Evolutionary conservation across 2,888 invertebrate species (phyloP), one percentile per base, ranked within the genome.

Genomic region (Erynnis tages): DNA sequence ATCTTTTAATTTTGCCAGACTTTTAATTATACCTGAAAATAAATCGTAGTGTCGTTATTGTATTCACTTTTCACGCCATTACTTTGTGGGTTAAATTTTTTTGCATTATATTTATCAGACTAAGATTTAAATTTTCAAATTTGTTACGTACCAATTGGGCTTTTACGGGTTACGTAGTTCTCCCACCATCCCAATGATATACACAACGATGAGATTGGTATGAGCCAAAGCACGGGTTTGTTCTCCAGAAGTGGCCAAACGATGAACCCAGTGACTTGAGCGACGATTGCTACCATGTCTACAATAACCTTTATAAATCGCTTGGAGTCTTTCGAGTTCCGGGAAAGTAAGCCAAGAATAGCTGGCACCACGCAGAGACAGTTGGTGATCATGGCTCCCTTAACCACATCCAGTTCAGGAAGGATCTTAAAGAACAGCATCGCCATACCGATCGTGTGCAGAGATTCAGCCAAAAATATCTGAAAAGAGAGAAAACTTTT

Each of bases 171-270:
- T 1, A 98, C 96, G 74, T 96, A 99, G 82, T 99, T 99, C 82
- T 99, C 98, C 99, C 99, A 99, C 97, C 98, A 98, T 16, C 97
- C 96, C 29, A 96, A 91, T 0, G 98, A 98, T 58, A 97, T 94
- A 66, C 97, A 92, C 48, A 97, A 80, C 27, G 97, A 92, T 0
- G 97, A 92, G 0, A 96, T 89, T 0, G 98, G 97, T 63, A 98
- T 95, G 35, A 97, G 90, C 96, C 96, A 97, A 29, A 96, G 79
- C 45, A 93, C 92, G 0, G 93, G 93, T 57, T 93, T 93, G 58
- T 93, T 93, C 73, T 96, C 94, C 55, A 95, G 86, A 48, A 96
- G 81, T n/a, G 97, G 97, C 96, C 97, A 98, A 10, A 97, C 94
- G 54, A 98, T 93, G 65, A 98, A 95, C 2, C 97, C 97, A 0